Percentiles rank a stretch among this genome's conserved stretches.
Conservation (phyloP, 1,140 invertebrate species). For the Sipha flava region DNA sequence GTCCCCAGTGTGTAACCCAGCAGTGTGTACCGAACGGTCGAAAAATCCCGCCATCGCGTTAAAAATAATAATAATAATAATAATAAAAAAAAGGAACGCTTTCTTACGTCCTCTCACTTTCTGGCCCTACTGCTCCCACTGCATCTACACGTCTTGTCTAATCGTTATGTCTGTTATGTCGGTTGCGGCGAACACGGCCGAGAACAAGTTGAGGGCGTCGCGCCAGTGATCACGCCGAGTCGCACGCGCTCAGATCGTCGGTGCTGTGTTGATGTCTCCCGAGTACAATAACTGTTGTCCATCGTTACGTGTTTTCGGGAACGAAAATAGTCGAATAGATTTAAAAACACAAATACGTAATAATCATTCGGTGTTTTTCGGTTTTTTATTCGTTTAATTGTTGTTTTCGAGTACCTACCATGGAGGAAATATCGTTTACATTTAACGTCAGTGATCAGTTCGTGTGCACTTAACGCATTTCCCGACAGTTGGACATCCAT, state of each 20-base stretch:
- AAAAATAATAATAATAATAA: neutral
- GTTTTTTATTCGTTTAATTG: neutral
- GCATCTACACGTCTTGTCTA: neutral
- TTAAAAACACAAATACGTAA: neutral
- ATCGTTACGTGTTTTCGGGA: neutral
- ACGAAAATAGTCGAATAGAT: neutral
- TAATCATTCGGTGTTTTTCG: neutral
- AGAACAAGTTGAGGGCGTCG: slow-evolving; percentile 27
- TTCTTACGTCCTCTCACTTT: slow-evolving; percentile 29
- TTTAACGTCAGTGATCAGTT: neutral
- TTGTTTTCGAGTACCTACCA: neutral
- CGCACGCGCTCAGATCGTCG: slow-evolving; percentile 14
- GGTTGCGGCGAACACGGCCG: neutral
- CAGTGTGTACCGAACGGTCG: no score
- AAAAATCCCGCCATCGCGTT: neutral
- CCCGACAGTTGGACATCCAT: neutral
- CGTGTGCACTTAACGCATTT: neutral
- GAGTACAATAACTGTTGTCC: no score
- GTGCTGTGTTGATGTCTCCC: neutral
- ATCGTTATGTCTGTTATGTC: neutral
- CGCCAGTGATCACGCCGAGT: slow-evolving; percentile 26
- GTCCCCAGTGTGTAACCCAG: no score
- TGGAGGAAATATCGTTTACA: neutral
- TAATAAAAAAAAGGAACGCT: neutral
- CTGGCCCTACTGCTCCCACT: slow-evolving; percentile 21